phyloP scores from a whole-genome alignment of 2,113 vertebrate species.

The Oncorhynchus keta region DNA sequence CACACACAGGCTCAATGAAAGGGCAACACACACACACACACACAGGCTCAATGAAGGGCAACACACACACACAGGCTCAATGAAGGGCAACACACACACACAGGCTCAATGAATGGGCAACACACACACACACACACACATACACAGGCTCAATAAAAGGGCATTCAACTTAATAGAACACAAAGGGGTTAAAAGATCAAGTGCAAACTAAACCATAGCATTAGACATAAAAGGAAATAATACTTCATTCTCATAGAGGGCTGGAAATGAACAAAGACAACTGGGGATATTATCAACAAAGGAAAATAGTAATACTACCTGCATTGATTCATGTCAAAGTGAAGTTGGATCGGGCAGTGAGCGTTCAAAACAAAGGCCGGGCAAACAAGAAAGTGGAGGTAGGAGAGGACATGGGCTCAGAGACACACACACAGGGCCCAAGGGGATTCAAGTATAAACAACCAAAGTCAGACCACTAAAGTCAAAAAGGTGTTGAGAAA shows the following conservation, averaged over 20 bases:
- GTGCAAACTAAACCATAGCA: not conserved
- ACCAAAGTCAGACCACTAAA: conserved; percentile 4
- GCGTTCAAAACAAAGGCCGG: conserved; percentile 40
- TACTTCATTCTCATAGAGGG: not conserved
- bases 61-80: not conserved
- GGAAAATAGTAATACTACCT: not conserved
- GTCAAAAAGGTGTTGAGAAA: not conserved
- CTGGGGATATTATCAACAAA: not conserved
- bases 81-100: conserved; percentile 12
- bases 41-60: no score
- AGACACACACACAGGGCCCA: conserved; percentile 21
- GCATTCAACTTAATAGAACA: not conserved
- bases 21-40: not conserved
- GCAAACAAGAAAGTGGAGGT: conserved; percentile 63
- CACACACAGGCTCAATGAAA: no score
- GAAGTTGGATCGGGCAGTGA: not conserved
- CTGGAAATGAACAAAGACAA: not conserved
- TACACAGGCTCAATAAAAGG: not conserved
- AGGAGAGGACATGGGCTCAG: conserved; percentile 35
- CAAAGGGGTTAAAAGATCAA: not conserved
- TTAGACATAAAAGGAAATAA: not conserved
- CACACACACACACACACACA: conserved; percentile 25
- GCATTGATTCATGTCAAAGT: not conserved
- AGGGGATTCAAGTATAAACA: conserved; percentile 1
- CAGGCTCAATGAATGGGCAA: not conserved